Percentiles rank a stretch among this genome's conserved stretches.
These are phyloP conservation scores for Eremophila alpestris DNA, from an alignment of 2,797 vertebrate genomes.

Conservation along the genomic window DNA sequence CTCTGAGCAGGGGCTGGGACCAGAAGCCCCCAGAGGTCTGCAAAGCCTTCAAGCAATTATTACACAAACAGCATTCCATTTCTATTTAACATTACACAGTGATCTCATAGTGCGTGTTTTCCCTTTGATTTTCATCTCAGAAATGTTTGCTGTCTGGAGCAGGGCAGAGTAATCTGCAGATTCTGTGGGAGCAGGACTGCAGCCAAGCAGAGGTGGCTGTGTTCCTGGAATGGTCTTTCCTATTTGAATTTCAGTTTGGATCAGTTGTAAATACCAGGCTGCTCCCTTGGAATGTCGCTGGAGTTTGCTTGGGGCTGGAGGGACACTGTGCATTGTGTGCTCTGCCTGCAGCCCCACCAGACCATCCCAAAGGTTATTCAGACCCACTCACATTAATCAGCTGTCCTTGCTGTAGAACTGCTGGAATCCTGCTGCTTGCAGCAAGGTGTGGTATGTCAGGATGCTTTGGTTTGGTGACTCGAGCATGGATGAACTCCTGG, in stretches of 20 bases:
- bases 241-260: constrained; percentile 78
- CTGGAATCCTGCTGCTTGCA: constrained; percentile 12
- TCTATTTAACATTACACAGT: neutral
- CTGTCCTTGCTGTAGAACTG: constrained; percentile 43
- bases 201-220: neutral
- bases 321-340: constrained; percentile 68
- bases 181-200: neutral
- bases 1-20: neutral
- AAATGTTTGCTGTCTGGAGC: neutral
- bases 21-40: neutral
- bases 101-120: neutral
- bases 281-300: constrained; percentile 73
- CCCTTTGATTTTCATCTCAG: constrained; percentile 14
- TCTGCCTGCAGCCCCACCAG: constrained; percentile 13
- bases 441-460: neutral
- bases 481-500: neutral
- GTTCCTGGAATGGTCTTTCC: constrained; percentile 68
- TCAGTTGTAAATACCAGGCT: constrained; percentile 80
- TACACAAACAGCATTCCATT: neutral
- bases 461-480: neutral
- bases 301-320: constrained; percentile 75
- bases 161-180: neutral
- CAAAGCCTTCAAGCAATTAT: neutral
- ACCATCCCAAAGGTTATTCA: neutral
- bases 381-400: constrained; percentile 19